Evolutionary conservation across 2,113 vertebrate species (phyloP), one percentile per base, ranked within the genome.

Genomic region (Alligator mississippiensis): DNA sequence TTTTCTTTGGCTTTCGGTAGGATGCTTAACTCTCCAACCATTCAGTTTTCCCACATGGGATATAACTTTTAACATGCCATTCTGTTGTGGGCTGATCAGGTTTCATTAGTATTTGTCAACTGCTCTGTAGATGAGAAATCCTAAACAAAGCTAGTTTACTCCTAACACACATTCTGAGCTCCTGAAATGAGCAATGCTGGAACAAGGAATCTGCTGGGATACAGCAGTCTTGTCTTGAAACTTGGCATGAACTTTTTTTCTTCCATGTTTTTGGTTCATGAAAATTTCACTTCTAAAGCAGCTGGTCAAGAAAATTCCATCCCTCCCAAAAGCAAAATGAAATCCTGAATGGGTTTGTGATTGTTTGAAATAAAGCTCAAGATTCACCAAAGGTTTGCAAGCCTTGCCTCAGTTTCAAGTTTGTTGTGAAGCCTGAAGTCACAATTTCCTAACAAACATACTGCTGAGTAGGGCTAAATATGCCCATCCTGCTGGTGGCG

Each of bases 121-220:
- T 0, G 0, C 77, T 91, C 93, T 92, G 90, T 92, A 91, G 93
- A 58, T 89, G n/a, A 14, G 68, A 54, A 74, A 86, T 90, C 87
- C 68, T 84, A 77, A 57, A 4, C 90, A 83, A 88, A 89, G 80
- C 77, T 63, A 6, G 79, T 88, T 94, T 96, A 84, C 93, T 84
- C 15, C 70, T 84, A 94, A 22, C 75, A 16, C 0, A 70, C 94
- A 94, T 96, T 95, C 90, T 94, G 95, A 93, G 93, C 64, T 83
- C 77, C 92, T 84, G 82, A 58, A 91, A 93, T 89, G 86, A 82
- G 76, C 79, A 85, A 84, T 95, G 95, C 87, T 88, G 89, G 86
- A 90, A 55, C 6, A 11, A 79, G 82, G 94, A 75, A 87, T 93
- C 84, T 88, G 91, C 90, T 95, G 95, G 93, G 91, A 94, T 84